Evolutionary conservation across 2,113 vertebrate genomes (phyloP).

Genomic region (Anarrhichthys ocellatus): DNA sequence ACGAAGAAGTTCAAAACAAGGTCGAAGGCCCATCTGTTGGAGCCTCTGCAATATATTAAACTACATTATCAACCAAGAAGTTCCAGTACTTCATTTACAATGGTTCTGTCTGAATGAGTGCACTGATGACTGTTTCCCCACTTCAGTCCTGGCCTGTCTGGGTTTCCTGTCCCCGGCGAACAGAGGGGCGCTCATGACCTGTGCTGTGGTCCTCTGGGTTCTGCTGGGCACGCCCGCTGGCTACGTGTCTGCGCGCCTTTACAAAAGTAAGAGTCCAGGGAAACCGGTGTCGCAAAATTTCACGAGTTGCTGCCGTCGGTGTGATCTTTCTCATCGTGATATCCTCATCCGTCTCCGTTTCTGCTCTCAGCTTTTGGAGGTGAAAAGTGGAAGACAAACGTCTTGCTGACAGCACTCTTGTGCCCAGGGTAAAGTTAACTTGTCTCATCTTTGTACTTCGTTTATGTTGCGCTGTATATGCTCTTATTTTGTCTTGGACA

Average conservation of each 20-base stretch:
- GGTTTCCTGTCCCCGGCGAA: slow-evolving; percentile 99
- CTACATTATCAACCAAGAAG: not conserved
- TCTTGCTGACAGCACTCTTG: slow-evolving; percentile 95
- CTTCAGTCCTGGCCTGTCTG: slow-evolving; percentile 94
- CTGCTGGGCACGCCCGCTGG: slow-evolving; percentile 96
- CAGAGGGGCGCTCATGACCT: slow-evolving; percentile 97
- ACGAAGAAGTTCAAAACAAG: not conserved
- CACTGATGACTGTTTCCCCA: slow-evolving; percentile 2
- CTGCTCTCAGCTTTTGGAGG: slow-evolving; percentile 92
- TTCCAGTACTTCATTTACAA: not conserved
- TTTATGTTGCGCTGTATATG: not conserved
- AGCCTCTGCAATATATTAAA: not conserved
- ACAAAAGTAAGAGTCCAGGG: slow-evolving; percentile 80
- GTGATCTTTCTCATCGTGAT: not conserved
- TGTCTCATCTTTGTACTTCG: not conserved
- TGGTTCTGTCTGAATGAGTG: not conserved
- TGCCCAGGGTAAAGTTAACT: slow-evolving; percentile 92
- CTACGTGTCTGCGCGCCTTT: slow-evolving; percentile 92
- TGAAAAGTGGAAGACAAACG: slow-evolving; percentile 99
- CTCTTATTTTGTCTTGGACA: not conserved
- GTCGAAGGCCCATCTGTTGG: not conserved
- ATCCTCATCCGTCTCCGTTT: slow-evolving; percentile 54
- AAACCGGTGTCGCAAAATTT: not conserved
- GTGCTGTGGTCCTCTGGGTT: slow-evolving; percentile 97
- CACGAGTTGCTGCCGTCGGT: not conserved